Evolutionary conservation across 2,113 vertebrate species (phyloP).

Genomic region (Sander lucioperca): DNA sequence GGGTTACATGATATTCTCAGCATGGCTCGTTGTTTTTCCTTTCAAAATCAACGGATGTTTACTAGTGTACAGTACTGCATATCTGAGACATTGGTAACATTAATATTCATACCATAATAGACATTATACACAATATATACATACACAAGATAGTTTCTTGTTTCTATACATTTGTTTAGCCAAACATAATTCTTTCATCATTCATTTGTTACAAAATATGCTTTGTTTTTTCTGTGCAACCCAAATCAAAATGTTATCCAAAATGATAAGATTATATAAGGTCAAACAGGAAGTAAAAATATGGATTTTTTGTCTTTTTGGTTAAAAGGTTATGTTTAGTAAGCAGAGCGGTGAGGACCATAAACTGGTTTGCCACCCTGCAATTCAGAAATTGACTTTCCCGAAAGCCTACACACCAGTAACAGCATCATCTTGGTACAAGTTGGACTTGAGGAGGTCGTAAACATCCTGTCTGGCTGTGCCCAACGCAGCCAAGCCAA

Average conservation of each 20-base stretch:
- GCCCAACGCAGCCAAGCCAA: slow-evolving; percentile 96
- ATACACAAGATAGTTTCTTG: no score
- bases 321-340: neutral
- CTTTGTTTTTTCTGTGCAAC: neutral
- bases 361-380: neutral
- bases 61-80: no score
- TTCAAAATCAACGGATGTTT: neutral
- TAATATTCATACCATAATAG: neutral
- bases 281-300: neutral
- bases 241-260: neutral
- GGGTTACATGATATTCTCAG: slow-evolving; percentile 17
- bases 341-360: neutral
- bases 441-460: slow-evolving; percentile 97
- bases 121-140: no score
- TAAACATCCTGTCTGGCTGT: slow-evolving; percentile 98
- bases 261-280: neutral
- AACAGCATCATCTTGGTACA: slow-evolving; percentile 98
- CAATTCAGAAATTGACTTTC: slow-evolving; percentile 2
- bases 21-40: neutral
- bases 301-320: neutral
- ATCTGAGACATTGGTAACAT: neutral
- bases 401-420: slow-evolving; percentile 85
- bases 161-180: neutral
- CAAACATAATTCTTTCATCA: neutral
- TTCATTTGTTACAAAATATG: neutral